Evolutionary conservation across 1,140 invertebrate genomes (phyloP).

Genomic region (Yoshiicerus persimilis): DNA sequence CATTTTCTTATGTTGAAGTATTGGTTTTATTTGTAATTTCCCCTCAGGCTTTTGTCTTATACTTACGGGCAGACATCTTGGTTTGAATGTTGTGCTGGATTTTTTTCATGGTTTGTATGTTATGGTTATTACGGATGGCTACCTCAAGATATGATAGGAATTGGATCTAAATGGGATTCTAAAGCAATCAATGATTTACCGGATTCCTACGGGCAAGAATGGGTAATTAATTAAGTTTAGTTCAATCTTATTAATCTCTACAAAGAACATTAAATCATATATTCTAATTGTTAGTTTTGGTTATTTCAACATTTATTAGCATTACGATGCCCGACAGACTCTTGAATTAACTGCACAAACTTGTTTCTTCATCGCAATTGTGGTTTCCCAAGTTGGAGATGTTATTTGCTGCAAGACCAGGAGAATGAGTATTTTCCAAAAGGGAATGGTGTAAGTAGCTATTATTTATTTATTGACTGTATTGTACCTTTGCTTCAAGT

Average conservation of each 20-base stretch:
- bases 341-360: slow-evolving; percentile 35
- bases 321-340: slow-evolving; percentile 22
- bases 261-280: background rate
- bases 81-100: slow-evolving; percentile 55
- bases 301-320: background rate
- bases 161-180: slow-evolving; percentile 60
- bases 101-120: slow-evolving; percentile 60
- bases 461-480: background rate
- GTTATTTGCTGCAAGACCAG: slow-evolving; percentile 44
- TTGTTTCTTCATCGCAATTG: slow-evolving; percentile 36
- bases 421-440: slow-evolving; percentile 41
- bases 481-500: no score
- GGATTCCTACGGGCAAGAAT: slow-evolving; percentile 64
- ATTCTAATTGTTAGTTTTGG: background rate
- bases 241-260: background rate
- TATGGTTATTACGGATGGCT: slow-evolving; percentile 59
- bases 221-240: slow-evolving; percentile 52
- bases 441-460: slow-evolving; percentile 41
- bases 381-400: slow-evolving; percentile 41
- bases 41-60: slow-evolving; percentile 22
- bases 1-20: no score
- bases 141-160: slow-evolving; percentile 54
- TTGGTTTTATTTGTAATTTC: background rate
- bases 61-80: slow-evolving; percentile 57
- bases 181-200: slow-evolving; percentile 59